A percentile compares a stretch with the other conserved stretches of the same genome.
These are phyloP conservation scores for Poecilia picta DNA, from an alignment of 2,797 vertebrate genomes.

Conservation along the genomic window DNA sequence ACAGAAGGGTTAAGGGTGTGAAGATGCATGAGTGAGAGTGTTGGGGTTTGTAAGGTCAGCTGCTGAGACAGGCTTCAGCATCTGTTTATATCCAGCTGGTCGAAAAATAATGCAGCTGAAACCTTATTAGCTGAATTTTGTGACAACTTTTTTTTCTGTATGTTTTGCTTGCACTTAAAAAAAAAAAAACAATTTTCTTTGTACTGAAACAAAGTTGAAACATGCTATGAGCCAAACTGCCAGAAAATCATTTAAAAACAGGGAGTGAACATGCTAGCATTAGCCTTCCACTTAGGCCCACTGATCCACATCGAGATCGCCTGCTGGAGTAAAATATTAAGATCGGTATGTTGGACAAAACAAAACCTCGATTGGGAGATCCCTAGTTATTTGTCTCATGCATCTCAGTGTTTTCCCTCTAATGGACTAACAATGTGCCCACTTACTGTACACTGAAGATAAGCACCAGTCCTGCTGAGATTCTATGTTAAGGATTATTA, in stretches of 20 bases:
- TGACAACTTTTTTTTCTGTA: no score
- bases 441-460: neutral
- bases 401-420: neutral
- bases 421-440: neutral
- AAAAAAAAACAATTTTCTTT: no score
- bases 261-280: neutral
- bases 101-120: neutral
- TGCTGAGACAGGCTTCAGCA: constrained; percentile 42
- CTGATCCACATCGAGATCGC: neutral
- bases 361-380: neutral
- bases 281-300: neutral
- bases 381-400: neutral
- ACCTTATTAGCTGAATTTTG: neutral
- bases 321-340: neutral
- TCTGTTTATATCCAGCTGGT: constrained; percentile 22
- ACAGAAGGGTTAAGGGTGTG: constrained; percentile 61
- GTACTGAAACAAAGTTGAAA: neutral
- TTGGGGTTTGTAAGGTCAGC: constrained; percentile 39
- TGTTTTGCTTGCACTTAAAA: no score
- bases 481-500: neutral
- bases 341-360: neutral
- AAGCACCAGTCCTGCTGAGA: neutral
- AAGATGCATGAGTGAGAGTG: constrained; percentile 38
- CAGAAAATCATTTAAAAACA: neutral
- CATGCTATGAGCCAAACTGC: neutral